Base-by-base conservation (phyloP, 1,140 invertebrate species). In the Drosophila pruinosa region DNA sequence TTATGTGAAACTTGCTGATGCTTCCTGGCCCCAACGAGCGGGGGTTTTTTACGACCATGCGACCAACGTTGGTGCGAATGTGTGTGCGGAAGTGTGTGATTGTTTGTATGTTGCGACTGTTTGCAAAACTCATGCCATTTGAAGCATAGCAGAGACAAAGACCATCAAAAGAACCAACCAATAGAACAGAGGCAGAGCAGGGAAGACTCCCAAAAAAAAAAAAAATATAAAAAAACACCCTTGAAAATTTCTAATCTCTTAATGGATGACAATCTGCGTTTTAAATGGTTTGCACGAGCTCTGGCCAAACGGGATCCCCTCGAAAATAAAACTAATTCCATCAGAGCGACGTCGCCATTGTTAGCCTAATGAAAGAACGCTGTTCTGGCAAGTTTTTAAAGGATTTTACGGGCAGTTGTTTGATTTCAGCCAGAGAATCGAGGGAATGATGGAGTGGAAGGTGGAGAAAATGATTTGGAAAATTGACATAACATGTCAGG, bases 191-290 rank as follows among this genome's bases (percentile, higher is more conserved):
- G 19, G 31, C 24, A 14, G 21, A 26, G n/a, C 8, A 39, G 17
- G n/a, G n/a, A n/a, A 85, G 75, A 74, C 76, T n/a, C n/a, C n/a
- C 15, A 45, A 28, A 45, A 48, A 24, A 6, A 47, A 36, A 31
- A 34, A 19, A 61, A 21, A 69, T n/a, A n/a, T n/a, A n/a, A 61
- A 74, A 85, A 77, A 80, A 65, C 61, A 80, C 77, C 81, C 81
- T 86, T 81, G 82, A 86, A 85, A 83, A 81, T 81, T 79, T 86
- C 82, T 86, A 86, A 86, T 86, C 81, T 86, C 81, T 86, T 86
- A 86, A 86, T 86, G 81, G 81, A 86, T 88, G 81, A 86, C 81
- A 86, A 86, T 86, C 81, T 86, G 81, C 82, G 81, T 88, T 86
- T 88, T 86, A 88, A 86, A 86, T 86, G 80, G 81, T 85, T 70